Conservation (phyloP, 92 coral and sea anemone species). For the Heteractis magnifica region DNA sequence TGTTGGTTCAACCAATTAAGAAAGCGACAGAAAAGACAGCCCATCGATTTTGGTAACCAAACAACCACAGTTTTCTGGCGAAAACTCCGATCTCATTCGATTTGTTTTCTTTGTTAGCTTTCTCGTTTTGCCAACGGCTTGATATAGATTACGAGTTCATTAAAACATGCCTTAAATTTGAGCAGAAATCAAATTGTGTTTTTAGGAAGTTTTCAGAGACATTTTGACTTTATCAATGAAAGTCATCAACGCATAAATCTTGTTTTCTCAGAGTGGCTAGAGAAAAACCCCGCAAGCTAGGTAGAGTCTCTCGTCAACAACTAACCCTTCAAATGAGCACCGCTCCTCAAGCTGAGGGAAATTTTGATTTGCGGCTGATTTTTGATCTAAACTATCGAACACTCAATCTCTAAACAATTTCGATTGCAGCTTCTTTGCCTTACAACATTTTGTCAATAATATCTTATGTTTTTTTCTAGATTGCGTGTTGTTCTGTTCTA, state of each 20-base stretch:
- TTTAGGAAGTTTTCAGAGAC: constrained; percentile 12
- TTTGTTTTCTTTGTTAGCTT: not conserved
- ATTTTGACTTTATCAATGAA: constrained; percentile 10
- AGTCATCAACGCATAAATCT: not conserved
- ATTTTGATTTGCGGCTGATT: not conserved
- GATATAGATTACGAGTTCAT: not conserved
- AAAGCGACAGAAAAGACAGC: constrained; percentile 35
- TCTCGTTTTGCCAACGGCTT: not conserved
- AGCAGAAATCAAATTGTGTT: not conserved
- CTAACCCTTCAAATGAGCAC: constrained; percentile 12
- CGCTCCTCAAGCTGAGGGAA: not conserved
- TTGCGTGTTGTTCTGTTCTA: not conserved
- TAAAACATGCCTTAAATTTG: not conserved
- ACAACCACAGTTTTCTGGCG: constrained; percentile 20
- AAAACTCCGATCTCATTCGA: constrained; percentile 1
- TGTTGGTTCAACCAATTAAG: constrained; percentile 31
- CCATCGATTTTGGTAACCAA: constrained; percentile 10
- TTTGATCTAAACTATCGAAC: constrained; percentile 15
- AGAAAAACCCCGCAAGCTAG: constrained; percentile 21
- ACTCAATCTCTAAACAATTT: constrained; percentile 22
- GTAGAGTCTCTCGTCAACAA: constrained; percentile 6
- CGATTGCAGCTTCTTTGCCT: constrained; percentile 6
- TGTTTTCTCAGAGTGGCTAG: not conserved
- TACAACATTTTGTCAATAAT: constrained; percentile 24
- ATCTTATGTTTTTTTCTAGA: not conserved